A percentile compares a stretch with the other conserved stretches of the same genome.
phyloP scores from a whole-genome alignment of 1,140 invertebrate species.

The Drosophila tropicalis region DNA sequence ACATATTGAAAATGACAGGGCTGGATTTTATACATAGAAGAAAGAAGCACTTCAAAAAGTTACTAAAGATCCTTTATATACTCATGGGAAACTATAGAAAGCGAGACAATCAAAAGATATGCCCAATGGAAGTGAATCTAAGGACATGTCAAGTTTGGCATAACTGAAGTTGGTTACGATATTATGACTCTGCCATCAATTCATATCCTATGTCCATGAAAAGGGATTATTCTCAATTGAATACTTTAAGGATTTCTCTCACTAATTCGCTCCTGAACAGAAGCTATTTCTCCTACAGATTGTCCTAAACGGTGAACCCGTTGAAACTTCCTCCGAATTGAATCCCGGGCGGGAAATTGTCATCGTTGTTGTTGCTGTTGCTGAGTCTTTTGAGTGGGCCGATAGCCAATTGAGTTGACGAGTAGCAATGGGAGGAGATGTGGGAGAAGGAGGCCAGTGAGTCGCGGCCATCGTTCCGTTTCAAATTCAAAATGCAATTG shows the following conservation, averaged over 20 bases:
- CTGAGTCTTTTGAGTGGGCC: constrained; percentile 21
- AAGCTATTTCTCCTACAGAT: not conserved
- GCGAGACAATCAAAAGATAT: too few relatives aligned
- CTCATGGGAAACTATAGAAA: too few relatives aligned
- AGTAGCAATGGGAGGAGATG: not conserved
- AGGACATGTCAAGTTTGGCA: too few relatives aligned
- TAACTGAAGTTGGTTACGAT: too few relatives aligned
- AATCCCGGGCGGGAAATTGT: constrained; percentile 28
- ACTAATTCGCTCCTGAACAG: not conserved
- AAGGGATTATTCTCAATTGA: too few relatives aligned
- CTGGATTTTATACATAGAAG: not conserved
- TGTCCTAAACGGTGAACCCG: constrained; percentile 4
- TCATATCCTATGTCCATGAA: too few relatives aligned
- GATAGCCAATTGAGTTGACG: constrained; percentile 28
- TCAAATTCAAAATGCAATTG: constrained; percentile 75
- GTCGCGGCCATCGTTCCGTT: constrained; percentile 50
- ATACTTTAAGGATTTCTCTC: too few relatives aligned
- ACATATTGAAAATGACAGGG: not conserved
- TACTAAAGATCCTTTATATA: too few relatives aligned
- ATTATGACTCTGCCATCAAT: too few relatives aligned
- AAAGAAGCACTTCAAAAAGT: too few relatives aligned
- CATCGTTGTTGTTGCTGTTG: constrained; percentile 15
- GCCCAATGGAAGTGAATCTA: too few relatives aligned
- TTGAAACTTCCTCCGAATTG: constrained; percentile 8
- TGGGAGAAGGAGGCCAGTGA: constrained; percentile 7